Evolutionary conservation across 2,888 invertebrate species (phyloP), one percentile per base, ranked within the genome.

Genomic region (Lagria hirta): DNA sequence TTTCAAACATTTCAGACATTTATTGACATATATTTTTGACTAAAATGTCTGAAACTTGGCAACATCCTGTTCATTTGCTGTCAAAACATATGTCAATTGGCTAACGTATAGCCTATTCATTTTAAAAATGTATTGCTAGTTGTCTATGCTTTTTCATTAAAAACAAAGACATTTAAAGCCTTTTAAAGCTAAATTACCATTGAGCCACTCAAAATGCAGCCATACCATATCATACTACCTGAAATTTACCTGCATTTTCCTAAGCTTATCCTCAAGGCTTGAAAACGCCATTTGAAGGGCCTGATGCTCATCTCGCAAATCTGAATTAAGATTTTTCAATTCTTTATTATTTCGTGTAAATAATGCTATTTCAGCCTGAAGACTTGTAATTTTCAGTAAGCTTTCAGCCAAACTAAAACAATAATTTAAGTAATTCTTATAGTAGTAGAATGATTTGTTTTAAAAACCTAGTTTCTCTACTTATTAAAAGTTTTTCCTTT

Each of bases 281-380:
- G 85, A 83, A 73, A 90, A 95, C 2, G 93, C 91, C 54, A 98
- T 77, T 66, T 96, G 95, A 47, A 96, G 72, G 0, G 96, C 94
- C 70, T 94, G 91, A 68, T 96, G 90, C 73, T 98, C 97, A 73
- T 98, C 97, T 62, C 88, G 80, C 41, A 97, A 71, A 55, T 91
- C 83, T 74, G 94, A 89, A 73, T 93, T 94, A 6, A 91, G 74
- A 52, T 83, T 82, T 72, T 92, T 86, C 33, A 92, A 69, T 66
- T 90, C 88, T 44, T 78, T 77, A 70, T 87, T 81, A 61, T 80
- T 86, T 44, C 77, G 80, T 64, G 82, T 80, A 55, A 85, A 80
- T 77, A 84, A 79, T 60, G 82, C 78, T 35, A 88, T 82, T 72
- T 90, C 88, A 23, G 83, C 82, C 54, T 83, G 76, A 28, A 89